Evolutionary conservation across 2,797 vertebrate species (phyloP), one percentile per base, ranked within the genome.

Genomic region (Xenentodon cancila): DNA sequence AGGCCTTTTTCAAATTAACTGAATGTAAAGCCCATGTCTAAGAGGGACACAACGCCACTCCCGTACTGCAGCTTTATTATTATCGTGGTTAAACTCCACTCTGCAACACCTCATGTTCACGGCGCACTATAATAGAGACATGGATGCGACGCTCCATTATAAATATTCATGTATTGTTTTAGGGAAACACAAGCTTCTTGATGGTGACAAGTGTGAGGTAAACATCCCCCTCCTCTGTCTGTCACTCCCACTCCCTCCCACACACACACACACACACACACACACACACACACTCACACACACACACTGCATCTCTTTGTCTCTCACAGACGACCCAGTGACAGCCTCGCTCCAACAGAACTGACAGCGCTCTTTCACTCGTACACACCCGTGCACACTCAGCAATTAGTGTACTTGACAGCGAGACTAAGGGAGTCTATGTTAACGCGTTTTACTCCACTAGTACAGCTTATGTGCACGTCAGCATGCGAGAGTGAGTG

Each of bases 141-240:
- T 0, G 8, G 19, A n/a, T 27, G 59, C 8, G 16, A 34, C 16
- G 47, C 56, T 71, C 5, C 25, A 54, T 66, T 77, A 64, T 51
- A 65, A 74, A 65, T 34, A 59, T 58, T 53, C 46, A 43, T 37
- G 48, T 13, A 21, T 49, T 11, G 55, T 46, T 69, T 59, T 61
- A 43, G 50, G 56, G 49, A 74, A 74, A 53, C 73, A 81, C 60
- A 61, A 55, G 77, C 66, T 71, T 66, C 75, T 37, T 63, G 56
- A 64, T 57, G 68, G 75, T 61, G 67, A 62, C 40, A 52, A 22
- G 65, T 77, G 71, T 60, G 64, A 84, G 58, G 75, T 68, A 79
- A 80, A 83, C 75, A 73, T 60, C 51, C 40, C 73, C n/a, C 57
- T 47, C 56, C 46, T 54, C 63, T 0, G 40, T 68, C 56, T 53